Conservation (phyloP, 2,113 vertebrate species). For the Engystomops pustulosus region DNA sequence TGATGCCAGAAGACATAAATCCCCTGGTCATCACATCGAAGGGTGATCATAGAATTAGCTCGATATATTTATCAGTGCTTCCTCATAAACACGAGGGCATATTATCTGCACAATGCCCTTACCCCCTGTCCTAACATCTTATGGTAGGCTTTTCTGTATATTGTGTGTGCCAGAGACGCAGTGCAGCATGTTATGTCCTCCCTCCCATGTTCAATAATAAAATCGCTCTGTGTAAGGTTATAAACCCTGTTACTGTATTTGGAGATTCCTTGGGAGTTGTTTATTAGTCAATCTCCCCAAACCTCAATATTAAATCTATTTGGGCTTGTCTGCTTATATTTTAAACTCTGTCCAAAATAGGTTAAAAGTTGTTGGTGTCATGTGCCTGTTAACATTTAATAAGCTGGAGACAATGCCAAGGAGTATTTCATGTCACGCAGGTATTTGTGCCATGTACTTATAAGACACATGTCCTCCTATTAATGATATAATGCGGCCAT, state of each 20-base stretch:
- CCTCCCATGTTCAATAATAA: background rate
- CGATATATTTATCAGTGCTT: background rate
- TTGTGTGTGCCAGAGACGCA: background rate
- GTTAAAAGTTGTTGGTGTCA: background rate
- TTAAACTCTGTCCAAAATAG: background rate
- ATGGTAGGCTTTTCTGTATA: background rate
- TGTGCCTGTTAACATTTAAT: constrained; percentile 32
- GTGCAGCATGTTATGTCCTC: background rate
- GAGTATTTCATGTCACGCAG: background rate
- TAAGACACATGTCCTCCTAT: background rate
- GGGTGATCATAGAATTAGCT: background rate
- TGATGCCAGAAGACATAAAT: background rate
- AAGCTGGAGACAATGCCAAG: background rate
- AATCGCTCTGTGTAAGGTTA: background rate
- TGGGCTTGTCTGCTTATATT: background rate
- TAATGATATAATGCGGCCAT: background rate
- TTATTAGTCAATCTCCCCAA: background rate
- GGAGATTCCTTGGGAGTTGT: background rate
- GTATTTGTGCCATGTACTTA: background rate
- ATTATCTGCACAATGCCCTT: background rate
- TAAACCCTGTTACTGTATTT: background rate
- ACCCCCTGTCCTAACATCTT: background rate
- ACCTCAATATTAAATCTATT: background rate
- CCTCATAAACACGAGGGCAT: background rate
- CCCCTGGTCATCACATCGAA: background rate